These are phyloP conservation scores for Mythimna vitellina DNA, from an alignment of 2,888 invertebrate genomes.

Conservation along the genomic window DNA sequence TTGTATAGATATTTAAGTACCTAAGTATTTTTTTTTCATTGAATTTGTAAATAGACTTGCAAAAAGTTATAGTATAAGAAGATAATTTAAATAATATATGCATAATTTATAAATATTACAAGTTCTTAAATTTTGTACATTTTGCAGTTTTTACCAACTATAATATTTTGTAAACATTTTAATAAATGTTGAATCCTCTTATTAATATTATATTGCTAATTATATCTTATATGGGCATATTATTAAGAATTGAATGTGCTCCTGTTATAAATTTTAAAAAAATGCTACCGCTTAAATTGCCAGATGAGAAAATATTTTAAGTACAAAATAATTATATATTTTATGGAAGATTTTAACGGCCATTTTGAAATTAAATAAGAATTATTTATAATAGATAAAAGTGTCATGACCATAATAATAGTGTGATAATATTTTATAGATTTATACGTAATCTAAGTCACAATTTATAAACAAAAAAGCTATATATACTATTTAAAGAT, in stretches of 20 bases:
- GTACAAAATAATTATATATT: slow-evolving; percentile 37
- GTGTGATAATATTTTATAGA: slow-evolving; percentile 63
- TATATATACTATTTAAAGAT: background rate
- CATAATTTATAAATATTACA: slow-evolving; percentile 2
- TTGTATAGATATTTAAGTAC: background rate
- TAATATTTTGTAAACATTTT: background rate
- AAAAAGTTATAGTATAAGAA: background rate
- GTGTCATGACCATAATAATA: slow-evolving; percentile 63
- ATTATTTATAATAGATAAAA: slow-evolving; percentile 38
- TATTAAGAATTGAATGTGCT: background rate
- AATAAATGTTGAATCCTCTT: background rate
- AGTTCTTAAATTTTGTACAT: slow-evolving; percentile 20
- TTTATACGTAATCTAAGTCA: slow-evolving; percentile 64
- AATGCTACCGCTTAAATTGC: slow-evolving; percentile 8
- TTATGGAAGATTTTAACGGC: background rate
- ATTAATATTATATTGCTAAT: slow-evolving; percentile 9
- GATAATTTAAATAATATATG: slow-evolving; percentile 22
- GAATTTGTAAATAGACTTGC: slow-evolving; percentile 31
- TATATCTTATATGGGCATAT: background rate
- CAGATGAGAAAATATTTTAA: slow-evolving; percentile 7
- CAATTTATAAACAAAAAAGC: slow-evolving; percentile 27
- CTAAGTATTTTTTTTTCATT: background rate
- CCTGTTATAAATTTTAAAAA: slow-evolving; percentile 19
- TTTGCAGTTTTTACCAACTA: slow-evolving; percentile 13
- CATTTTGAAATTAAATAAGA: slow-evolving; percentile 15